Percentiles rank a stretch among this genome's conserved stretches.
phyloP scores from a whole-genome alignment of 1,140 invertebrate genomes.

The Conopomorpha cramerella region DNA sequence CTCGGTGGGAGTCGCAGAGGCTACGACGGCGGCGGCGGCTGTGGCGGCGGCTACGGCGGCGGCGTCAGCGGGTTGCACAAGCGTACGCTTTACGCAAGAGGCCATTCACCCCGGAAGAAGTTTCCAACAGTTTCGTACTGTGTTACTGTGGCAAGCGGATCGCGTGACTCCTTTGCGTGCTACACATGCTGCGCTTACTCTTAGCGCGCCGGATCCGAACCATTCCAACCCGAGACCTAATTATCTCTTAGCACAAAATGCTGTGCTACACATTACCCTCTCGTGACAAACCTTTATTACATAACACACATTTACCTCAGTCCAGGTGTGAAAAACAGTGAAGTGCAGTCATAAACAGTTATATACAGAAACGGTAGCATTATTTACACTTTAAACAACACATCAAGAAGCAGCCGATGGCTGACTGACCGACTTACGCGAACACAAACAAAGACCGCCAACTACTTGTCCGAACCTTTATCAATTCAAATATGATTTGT shows the following conservation, averaged over 20 bases:
- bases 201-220: constrained; percentile 19
- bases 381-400: no score
- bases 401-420: no score
- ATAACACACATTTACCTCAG: constrained; percentile 14
- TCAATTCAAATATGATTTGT: no score
- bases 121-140: constrained; percentile 52
- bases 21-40: constrained; percentile 16
- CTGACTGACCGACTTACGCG: constrained; percentile 10
- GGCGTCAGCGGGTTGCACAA: constrained; percentile 34
- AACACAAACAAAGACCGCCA: constrained; percentile 4
- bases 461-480: no score
- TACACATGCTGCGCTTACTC: constrained; percentile 18
- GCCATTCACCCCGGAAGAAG: constrained; percentile 54
- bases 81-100: constrained; percentile 45
- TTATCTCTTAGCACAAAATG: no score
- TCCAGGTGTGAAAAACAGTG: no score
- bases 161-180: constrained; percentile 45
- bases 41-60: constrained; percentile 11
- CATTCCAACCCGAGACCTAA: constrained; percentile 21
- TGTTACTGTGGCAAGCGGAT: constrained; percentile 35
- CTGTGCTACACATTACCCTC: no score
- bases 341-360: no score
- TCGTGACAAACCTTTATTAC: constrained; percentile 17
- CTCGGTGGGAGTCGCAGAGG: no score
- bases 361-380: no score